Evolutionary conservation across 2,797 vertebrate genomes (phyloP), one percentile per base, ranked within the genome.

Genomic region (Platalea minor): DNA sequence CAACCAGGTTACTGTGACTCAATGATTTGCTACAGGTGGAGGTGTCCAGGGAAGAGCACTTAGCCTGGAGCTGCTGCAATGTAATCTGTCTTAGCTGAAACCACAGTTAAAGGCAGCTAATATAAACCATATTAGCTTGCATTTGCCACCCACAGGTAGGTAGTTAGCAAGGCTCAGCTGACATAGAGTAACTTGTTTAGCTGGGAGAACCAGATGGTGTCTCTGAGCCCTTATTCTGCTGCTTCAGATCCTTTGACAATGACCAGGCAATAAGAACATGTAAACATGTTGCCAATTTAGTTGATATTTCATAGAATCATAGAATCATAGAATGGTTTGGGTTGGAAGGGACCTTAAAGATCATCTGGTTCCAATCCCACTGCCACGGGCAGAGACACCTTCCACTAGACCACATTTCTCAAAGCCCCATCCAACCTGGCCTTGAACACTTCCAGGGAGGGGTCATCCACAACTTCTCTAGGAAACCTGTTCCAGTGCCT

Each of bases 11-110:
- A n/a, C 5, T 54, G 21, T 17, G 50, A n/a, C 53, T n/a, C 51
- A 12, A 23, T 1, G 1, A 37, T 59, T 28, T 89, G 75, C 60
- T 85, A 25, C 57, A 46, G 64, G 41, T 51, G 61, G 83, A 85
- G 31, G 8, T 28, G 59, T 43, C 41, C 54, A 29, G 43, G 56
- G 78, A 87, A 63, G 25, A 0, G 0, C 54, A 6, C 5, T 29
- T 31, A 59, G 33, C 51, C 69, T 64, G 53, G 18, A 85, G 79
- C 14, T 5, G 41, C 13, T 25, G 41, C 14, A 56, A 9, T 29
- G 28, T 37, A 46, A 26, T 24, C 46, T 77, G 46, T 67, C 39
- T n/a, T n/a, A 72, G 54, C 35, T 41, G 46, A 89, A 77, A 73
- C 12, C 11, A 31, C 21, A 14, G 21, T 24, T 69, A 54, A 67